Evolutionary conservation across 2,797 vertebrate genomes (phyloP).

Genomic region (Aselliscus stoliczkanus): DNA sequence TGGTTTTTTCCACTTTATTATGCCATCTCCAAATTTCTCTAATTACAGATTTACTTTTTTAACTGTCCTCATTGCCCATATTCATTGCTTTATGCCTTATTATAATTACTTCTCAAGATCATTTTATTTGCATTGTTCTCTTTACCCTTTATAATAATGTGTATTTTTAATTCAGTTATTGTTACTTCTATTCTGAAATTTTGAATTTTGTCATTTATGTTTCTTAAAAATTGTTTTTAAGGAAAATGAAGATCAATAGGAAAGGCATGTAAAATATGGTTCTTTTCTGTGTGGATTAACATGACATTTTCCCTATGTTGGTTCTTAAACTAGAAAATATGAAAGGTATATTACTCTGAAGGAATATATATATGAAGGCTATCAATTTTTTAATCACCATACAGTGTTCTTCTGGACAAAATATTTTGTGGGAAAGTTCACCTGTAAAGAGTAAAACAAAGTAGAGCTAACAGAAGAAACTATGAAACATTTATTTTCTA

Average conservation of each 20-base stretch:
- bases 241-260: constrained; percentile 47
- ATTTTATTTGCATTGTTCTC: constrained; percentile 58
- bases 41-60: constrained; percentile 63
- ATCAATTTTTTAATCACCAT: constrained; percentile 20
- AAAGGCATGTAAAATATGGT: constrained; percentile 33
- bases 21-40: constrained; percentile 56
- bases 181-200: constrained; percentile 38
- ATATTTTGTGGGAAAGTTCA: background rate
- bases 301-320: background rate
- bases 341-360: constrained; percentile 15
- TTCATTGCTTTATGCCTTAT: constrained; percentile 69
- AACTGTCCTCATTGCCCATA: constrained; percentile 66
- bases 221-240: constrained; percentile 7
- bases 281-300: constrained; percentile 27
- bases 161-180: constrained; percentile 42
- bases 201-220: background rate
- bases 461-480: constrained; percentile 54
- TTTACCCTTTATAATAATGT: constrained; percentile 35
- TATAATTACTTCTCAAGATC: constrained; percentile 48
- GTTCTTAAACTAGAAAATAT: constrained; percentile 37
- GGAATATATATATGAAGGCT: background rate
- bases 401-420: background rate
- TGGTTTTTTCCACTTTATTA: constrained; percentile 57
- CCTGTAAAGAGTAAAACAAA: constrained; percentile 40
- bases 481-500: constrained; percentile 30